Evolutionary conservation across 2,797 vertebrate genomes (phyloP).

Genomic region (Cirrhinus mrigala): DNA sequence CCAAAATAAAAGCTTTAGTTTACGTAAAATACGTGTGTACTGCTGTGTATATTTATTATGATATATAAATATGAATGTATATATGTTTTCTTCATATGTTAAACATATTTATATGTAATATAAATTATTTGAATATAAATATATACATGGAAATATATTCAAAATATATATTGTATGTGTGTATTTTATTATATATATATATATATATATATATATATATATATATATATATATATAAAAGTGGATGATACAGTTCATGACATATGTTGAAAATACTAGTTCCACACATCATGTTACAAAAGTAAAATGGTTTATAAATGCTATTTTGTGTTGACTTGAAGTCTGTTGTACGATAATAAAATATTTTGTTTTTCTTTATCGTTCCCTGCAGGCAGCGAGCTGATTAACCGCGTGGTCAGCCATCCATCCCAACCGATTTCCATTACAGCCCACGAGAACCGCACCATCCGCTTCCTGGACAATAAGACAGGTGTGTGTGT

Average conservation of each 20-base stretch:
- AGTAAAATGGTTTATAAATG: background rate
- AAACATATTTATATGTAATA: too few species aligned
- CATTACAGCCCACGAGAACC: slow-evolving; percentile 90
- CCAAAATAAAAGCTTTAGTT: too few species aligned
- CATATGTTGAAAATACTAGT: background rate
- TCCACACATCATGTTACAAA: background rate
- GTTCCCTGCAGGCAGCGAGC: slow-evolving; percentile 78
- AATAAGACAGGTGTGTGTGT: slow-evolving; percentile 84
- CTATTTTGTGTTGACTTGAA: background rate
- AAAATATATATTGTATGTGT: too few species aligned
- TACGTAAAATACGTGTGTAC: too few species aligned
- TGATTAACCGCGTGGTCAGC: slow-evolving; percentile 90
- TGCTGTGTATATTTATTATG: too few species aligned
- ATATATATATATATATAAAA: too few species aligned
- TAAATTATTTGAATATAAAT: too few species aligned
- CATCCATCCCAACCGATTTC: slow-evolving; percentile 87
- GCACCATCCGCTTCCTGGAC: slow-evolving; percentile 90
- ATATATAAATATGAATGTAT: too few species aligned
- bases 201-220: too few species aligned
- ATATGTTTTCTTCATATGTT: too few species aligned
- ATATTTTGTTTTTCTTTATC: background rate
- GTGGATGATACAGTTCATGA: background rate
- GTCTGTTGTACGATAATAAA: background rate
- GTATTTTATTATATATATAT: too few species aligned
- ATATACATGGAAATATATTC: too few species aligned